phyloP scores from a whole-genome alignment of 2,888 invertebrate genomes.

The Taphrorychus bicolor region DNA sequence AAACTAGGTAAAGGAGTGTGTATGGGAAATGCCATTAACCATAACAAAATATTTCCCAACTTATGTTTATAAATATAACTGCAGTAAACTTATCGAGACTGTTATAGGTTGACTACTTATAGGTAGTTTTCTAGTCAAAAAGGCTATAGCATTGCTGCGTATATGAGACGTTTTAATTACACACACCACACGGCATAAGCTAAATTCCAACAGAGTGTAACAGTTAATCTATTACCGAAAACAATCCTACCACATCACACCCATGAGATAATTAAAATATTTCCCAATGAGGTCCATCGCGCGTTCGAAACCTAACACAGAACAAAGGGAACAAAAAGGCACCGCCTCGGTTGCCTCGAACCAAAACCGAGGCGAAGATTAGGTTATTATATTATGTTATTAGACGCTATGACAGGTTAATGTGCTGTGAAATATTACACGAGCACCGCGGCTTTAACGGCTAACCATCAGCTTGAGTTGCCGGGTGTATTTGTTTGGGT shows the following conservation, averaged over 20 bases:
- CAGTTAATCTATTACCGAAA: constrained; percentile 11
- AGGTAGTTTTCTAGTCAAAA: too few relatives aligned
- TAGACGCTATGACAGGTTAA: constrained; percentile 58
- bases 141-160: too few relatives aligned
- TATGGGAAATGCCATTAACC: too few relatives aligned
- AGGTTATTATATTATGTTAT: constrained; percentile 60
- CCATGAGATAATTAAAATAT: constrained; percentile 32
- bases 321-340: constrained; percentile 30
- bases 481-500: constrained; percentile 6
- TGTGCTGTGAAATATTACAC: constrained; percentile 59
- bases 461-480: constrained; percentile 47
- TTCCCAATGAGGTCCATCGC: constrained; percentile 21
- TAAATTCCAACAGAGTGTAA: background rate
- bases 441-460: constrained; percentile 47
- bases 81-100: too few relatives aligned
- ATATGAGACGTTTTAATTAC: too few relatives aligned
- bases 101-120: too few relatives aligned
- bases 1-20: too few relatives aligned
- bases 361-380: constrained; percentile 49
- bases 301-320: constrained; percentile 11
- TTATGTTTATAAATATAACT: too few relatives aligned
- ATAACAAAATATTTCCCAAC: too few relatives aligned
- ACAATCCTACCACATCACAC: background rate
- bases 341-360: constrained; percentile 35
- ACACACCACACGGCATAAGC: too few relatives aligned